Percentiles rank a stretch among this genome's conserved stretches.
Evolutionary conservation across 2,113 vertebrate genomes (phyloP).

Genomic region (Orientallactaga bullata): DNA sequence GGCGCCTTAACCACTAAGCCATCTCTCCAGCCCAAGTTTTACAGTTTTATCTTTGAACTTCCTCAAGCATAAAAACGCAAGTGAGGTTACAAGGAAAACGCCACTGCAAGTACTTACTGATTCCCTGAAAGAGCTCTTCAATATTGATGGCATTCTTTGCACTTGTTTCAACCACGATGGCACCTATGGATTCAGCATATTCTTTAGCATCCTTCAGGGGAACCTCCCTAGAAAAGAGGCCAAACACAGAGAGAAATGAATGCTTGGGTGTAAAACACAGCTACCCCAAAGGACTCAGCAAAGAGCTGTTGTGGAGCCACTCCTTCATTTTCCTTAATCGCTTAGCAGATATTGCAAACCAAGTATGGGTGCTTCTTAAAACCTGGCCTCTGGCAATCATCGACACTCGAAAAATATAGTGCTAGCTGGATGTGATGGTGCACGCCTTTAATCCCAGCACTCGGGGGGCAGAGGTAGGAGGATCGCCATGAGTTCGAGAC

Average conservation of each 20-base stretch:
- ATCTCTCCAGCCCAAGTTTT: too few species aligned
- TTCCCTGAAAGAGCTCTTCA: slow-evolving; percentile 98
- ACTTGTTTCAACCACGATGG: slow-evolving; percentile 98
- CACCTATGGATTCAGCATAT: slow-evolving; percentile 97
- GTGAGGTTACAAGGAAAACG: too few species aligned
- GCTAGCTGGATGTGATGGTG: too few species aligned
- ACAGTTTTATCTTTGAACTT: background rate
- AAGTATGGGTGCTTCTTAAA: background rate
- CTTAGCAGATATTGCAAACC: background rate
- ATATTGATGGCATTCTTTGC: slow-evolving; percentile 97
- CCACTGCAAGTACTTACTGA: slow-evolving; percentile 91
- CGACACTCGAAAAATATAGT: background rate
- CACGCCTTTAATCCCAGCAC: too few species aligned
- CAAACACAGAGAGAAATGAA: slow-evolving; percentile 54
- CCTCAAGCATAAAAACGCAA: background rate
- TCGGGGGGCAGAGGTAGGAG: too few species aligned
- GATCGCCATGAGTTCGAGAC: too few species aligned
- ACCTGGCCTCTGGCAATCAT: background rate
- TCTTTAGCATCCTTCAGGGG: slow-evolving; percentile 98
- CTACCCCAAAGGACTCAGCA: background rate
- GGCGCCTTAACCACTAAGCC: too few species aligned
- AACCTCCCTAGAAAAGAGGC: slow-evolving; percentile 92
- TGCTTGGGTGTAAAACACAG: background rate
- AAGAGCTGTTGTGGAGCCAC: background rate
- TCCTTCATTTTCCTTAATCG: background rate